Evolutionary conservation across 2,797 vertebrate species (phyloP).

Genomic region (Alectoris magna): DNA sequence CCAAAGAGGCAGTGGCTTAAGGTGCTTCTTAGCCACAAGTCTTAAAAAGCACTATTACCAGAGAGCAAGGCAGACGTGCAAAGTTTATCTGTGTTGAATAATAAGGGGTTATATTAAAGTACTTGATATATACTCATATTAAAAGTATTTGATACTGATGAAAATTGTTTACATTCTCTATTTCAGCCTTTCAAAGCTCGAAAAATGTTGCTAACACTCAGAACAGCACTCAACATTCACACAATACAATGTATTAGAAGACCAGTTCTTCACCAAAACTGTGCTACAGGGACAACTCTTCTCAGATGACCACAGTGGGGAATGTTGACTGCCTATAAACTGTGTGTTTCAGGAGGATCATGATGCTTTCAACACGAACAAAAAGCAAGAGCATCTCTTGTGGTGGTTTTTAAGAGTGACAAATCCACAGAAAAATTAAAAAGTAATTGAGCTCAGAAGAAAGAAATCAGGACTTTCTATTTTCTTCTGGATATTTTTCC

Average conservation of each 20-base stretch:
- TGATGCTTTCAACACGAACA: background rate
- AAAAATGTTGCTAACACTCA: background rate
- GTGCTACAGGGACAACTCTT: background rate
- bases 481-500: background rate
- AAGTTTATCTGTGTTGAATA: fast-evolving
- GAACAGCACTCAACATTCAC: background rate
- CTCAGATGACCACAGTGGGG: background rate
- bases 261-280: background rate
- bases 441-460: background rate
- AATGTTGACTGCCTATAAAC: background rate
- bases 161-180: background rate
- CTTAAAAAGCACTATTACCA: background rate
- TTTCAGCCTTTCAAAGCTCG: background rate
- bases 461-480: background rate
- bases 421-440: background rate
- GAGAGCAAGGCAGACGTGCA: fast-evolving
- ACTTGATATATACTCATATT: background rate
- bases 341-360: background rate
- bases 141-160: background rate
- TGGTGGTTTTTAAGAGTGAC: background rate
- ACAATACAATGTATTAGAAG: background rate
- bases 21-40: background rate
- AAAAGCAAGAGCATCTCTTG: background rate
- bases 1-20: background rate
- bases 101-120: background rate